Evolutionary conservation across 2,888 invertebrate species (phyloP).

Genomic region (Dyspetes luteomarginatus): DNA sequence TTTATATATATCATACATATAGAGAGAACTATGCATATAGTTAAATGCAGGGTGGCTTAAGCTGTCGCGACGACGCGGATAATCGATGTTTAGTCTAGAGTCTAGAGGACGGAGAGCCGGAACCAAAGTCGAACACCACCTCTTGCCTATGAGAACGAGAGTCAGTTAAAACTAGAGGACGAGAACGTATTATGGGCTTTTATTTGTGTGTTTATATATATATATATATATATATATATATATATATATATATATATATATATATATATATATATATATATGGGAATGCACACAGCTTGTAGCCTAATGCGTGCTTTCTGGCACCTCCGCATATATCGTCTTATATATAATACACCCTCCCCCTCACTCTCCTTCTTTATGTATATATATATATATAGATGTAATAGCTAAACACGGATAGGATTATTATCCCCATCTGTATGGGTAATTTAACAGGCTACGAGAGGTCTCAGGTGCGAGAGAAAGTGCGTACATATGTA

Average conservation of each 20-base stretch:
- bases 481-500: slow-evolving; percentile 62
- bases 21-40: background rate
- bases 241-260: no score
- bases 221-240: no score
- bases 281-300: no score
- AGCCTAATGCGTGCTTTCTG: no score
- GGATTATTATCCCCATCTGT: slow-evolving; percentile 18
- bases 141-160: slow-evolving; percentile 23
- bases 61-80: slow-evolving; percentile 11
- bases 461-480: slow-evolving; percentile 59
- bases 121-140: slow-evolving; percentile 29
- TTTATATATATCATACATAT: background rate
- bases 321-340: no score
- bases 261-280: no score
- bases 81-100: slow-evolving; percentile 59
- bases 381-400: background rate
- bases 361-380: slow-evolving; percentile 15
- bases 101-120: slow-evolving; percentile 44
- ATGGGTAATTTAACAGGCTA: slow-evolving; percentile 36
- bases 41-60: background rate
- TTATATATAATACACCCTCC: no score
- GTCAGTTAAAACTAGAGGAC: background rate
- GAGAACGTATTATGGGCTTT: slow-evolving; percentile 12
- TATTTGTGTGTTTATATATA: no score
- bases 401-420: background rate